Conservation (phyloP, 2,888 invertebrate genomes). For the Frankliniella fusca region DNA sequence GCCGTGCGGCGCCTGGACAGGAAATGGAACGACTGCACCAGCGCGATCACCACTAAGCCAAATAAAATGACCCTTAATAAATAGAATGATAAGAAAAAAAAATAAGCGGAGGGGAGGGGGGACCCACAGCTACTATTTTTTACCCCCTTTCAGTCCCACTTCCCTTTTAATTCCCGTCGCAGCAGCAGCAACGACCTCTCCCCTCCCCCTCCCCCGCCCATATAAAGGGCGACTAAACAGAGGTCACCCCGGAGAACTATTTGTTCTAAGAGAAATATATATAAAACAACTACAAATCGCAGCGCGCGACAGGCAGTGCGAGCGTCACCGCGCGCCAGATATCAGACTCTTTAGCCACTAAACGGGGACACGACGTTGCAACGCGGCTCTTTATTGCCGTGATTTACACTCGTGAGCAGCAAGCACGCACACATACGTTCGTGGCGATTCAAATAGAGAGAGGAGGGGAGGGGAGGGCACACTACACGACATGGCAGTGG, state of each 20-base stretch:
- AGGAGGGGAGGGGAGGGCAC: neutral
- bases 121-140: neutral
- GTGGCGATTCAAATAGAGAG: no score
- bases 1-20: neutral
- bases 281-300: slow-evolving; percentile 16
- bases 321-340: neutral
- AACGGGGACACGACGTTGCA: neutral
- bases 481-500: neutral
- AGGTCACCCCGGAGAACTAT: neutral
- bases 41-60: neutral
- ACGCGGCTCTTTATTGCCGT: neutral
- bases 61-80: neutral
- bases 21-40: neutral
- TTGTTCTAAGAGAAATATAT: slow-evolving; percentile 1
- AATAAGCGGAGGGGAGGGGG: neutral
- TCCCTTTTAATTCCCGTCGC: neutral
- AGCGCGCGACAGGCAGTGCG: neutral
- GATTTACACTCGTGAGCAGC: neutral
- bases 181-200: neutral
- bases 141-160: neutral
- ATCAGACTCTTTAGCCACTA: neutral
- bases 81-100: neutral
- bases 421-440: neutral
- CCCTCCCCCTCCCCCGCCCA: neutral
- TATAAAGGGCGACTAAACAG: neutral